These are phyloP conservation scores for Stylophora pistillata DNA, from an alignment of 64 coral and sea anemone genomes.

Conservation along the genomic window DNA sequence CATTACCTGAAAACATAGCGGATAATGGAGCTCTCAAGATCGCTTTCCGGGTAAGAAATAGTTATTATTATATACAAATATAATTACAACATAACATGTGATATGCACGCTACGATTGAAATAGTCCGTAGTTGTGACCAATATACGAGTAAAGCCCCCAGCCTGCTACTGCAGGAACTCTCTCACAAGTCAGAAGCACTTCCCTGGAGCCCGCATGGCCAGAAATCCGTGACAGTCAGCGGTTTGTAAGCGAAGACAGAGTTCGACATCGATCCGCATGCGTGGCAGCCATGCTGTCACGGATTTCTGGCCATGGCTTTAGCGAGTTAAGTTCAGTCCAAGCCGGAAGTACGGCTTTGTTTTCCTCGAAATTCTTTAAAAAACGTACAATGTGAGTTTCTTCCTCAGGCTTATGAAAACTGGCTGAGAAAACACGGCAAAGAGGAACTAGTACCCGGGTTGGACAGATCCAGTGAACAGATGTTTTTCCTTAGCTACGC, in stretches of 20 bases:
- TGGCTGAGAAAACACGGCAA: conserved; percentile 53
- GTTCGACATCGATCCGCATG: no score
- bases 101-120: no score
- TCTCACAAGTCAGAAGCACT: no score
- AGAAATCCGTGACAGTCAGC: no score
- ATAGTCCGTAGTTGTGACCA: neutral
- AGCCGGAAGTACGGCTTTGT: no score
- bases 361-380: no score
- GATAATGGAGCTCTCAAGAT: conserved; percentile 79
- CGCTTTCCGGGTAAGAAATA: conserved; percentile 53
- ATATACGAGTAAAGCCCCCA: neutral
- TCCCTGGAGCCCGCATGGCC: no score
- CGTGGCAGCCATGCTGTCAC: no score
- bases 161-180: no score
- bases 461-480: conserved; percentile 66
- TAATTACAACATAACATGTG: neutral
- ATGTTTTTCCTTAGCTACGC: conserved; percentile 76
- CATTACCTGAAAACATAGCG: conserved; percentile 78
- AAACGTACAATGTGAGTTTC: neutral
- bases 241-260: no score
- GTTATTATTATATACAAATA: neutral
- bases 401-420: conserved; percentile 71
- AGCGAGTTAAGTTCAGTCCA: no score
- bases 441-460: conserved; percentile 53
- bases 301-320: no score